Base-by-base conservation (phyloP, 2,113 vertebrate species). In the Nyctereutes procyonoides region DNA sequence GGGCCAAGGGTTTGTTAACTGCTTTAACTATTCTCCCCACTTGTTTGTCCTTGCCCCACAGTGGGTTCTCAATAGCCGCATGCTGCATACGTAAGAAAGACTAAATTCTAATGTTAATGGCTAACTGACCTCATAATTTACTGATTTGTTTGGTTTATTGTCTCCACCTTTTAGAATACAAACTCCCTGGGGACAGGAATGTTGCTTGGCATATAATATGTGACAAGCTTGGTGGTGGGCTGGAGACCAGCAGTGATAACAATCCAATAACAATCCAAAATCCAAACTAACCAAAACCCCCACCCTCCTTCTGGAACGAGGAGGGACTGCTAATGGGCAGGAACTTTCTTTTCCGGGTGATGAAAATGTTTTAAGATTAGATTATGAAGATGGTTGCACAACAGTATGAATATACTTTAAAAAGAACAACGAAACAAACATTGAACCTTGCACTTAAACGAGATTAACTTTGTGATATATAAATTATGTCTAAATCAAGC, bases 21-120 rank as follows among this genome's bases (percentile, higher is more conserved):
- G 48, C 76, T 80, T 88, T 87, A 24, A 58, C 62, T 82, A 38
- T 81, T 80, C 56, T 24, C 35, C 58, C 53, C 38, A 53, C n/a
- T 38, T 95, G 28, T 74, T 8, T 84, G 90, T 93, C 71, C 11
- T 96, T 88, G 28, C 58, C 73, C 74, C 38, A 62, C 11, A 90
- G 26, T 71, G 84, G 63, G 43, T 55, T 82, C 80, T 95, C 88
- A 77, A 85, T 35, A 94, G 71, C 73, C 30, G 26, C 43, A 51
- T 62, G 51, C 62, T 83, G 74, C 89, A 77, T 97, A 79, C 80
- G 74, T 24, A 94, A 91, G 63, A 95, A 95, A 88, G 55, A 85
- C 71, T 55, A 93, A 53, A 63, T 90, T 93, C 63, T 65, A 95
- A 92, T 88, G 74, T 74, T 90, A 83, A 69, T 74, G 56, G 62